Evolutionary conservation across 2,888 invertebrate genomes (phyloP), one percentile per base, ranked within the genome.

Genomic region (Nebria salina): DNA sequence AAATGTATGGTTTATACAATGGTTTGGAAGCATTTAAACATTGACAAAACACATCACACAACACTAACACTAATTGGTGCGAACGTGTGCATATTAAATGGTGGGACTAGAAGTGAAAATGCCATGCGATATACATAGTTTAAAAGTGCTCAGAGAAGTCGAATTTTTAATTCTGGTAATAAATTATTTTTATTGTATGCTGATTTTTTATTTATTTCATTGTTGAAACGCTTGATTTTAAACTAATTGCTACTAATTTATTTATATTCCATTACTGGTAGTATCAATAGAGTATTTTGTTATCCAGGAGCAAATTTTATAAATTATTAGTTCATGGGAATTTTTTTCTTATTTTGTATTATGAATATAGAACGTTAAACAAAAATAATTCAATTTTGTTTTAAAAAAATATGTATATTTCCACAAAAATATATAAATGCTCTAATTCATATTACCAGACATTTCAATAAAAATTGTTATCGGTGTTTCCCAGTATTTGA

Each of bases 1-100:
- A 54, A 54, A 54, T 54, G 54, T 54, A 54, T 54, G 54, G 54
- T 54, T 54, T 54, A 54, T 54, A 54, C 54, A 54, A 54, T 54
- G 54, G 54, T 54, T 54, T 54, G 54, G 54, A 54, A 54, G 54
- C 54, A 8, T 54, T 54, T 54, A 54, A 54, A 54, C 54, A 54
- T 54, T 54, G 54, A 54, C 54, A 54, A 54, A 54, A 13, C 54
- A 54, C 54, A 54, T 54, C 54, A 54, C 54, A 54, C 13, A 54
- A 54, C 54, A 54, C 54, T 54, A 54, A 54, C 54, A 5, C 54
- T 54, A 54, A 54, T 54, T 54, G 54, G 54, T 11, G 54, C 8
- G 7, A 6, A 54, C 54, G 4, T 8, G 54, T 4, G 54, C 54
- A 5, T 54, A 54, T 54, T 2, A 54, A 11, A 13, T 54, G 54